Evolutionary conservation across 2,797 vertebrate species (phyloP).

Genomic region (Chromis chromis): DNA sequence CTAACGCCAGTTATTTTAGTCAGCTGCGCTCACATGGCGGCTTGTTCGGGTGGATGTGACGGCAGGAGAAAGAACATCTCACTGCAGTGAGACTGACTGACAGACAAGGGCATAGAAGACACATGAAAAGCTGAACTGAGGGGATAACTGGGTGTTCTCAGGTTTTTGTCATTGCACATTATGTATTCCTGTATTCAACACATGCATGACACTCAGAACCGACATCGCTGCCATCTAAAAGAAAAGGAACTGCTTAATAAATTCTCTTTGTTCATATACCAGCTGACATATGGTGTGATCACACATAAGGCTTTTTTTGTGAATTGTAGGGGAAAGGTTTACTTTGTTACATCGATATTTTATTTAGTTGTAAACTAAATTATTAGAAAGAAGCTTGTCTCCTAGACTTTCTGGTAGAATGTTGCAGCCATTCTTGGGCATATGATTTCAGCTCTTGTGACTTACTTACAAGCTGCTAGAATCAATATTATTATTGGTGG

Average conservation of each 20-base stretch:
- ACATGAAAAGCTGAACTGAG: conserved; percentile 2
- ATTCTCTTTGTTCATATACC: conserved; percentile 40
- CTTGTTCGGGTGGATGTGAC: conserved; percentile 15
- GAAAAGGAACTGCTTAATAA: neutral
- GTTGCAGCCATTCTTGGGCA: too few species aligned
- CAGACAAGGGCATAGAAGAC: conserved; percentile 1
- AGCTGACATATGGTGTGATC: conserved; percentile 16
- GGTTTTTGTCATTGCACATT: conserved; percentile 13
- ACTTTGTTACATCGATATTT: neutral
- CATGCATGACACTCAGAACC: conserved; percentile 5
- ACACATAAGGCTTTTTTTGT: neutral
- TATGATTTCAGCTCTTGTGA: too few species aligned
- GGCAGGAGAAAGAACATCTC: conserved; percentile 3
- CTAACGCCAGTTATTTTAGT: conserved; percentile 32
- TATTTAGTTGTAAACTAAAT: neutral
- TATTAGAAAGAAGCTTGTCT: neutral
- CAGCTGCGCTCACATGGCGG: neutral
- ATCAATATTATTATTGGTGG: too few species aligned
- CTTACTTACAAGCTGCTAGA: too few species aligned
- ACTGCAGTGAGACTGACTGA: conserved; percentile 24
- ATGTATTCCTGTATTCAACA: conserved; percentile 9
- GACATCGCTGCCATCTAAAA: conserved; percentile 11
- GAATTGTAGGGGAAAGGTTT: neutral
- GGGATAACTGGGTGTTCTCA: conserved; percentile 31
- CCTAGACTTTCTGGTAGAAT: too few species aligned